phyloP scores from a whole-genome alignment of 2,113 vertebrate species.

The Heterotilapia buettikoferi region DNA sequence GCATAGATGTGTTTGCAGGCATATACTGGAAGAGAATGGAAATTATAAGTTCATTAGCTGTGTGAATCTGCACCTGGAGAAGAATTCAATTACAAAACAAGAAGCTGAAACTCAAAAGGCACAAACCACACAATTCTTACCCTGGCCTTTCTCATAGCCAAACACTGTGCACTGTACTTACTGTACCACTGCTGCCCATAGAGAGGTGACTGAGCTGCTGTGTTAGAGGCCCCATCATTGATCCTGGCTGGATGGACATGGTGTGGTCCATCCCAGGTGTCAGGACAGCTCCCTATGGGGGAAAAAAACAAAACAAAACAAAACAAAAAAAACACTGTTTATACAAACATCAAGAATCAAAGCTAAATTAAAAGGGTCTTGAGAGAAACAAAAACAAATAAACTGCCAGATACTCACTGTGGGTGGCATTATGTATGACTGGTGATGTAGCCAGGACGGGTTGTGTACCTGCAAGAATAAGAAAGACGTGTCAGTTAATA shows the following conservation, averaged over 20 bases:
- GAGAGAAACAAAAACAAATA: neutral
- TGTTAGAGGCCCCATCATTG: slow-evolving; percentile 83
- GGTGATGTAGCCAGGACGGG: slow-evolving; percentile 87
- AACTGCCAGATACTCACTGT: slow-evolving; percentile 75
- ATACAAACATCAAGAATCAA: neutral
- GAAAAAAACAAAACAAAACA: neutral
- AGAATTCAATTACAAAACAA: neutral
- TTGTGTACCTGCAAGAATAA: slow-evolving; percentile 76
- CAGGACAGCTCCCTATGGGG: slow-evolving; percentile 79
- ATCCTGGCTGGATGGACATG: slow-evolving; percentile 85
- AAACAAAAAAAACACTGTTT: neutral
- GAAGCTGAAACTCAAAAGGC: neutral
- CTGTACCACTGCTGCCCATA: slow-evolving; percentile 80
- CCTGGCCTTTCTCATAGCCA: neutral
- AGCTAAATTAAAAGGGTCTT: neutral
- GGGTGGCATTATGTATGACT: slow-evolving; percentile 89
- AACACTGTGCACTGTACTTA: slow-evolving; percentile 50
- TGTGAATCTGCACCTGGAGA: neutral
- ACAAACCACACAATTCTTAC: fast-evolving
- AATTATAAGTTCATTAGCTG: neutral
- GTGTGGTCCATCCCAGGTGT: slow-evolving; percentile 85
- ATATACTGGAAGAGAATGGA: slow-evolving; percentile 71
- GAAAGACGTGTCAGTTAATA: neutral
- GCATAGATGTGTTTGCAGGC: slow-evolving; percentile 82
- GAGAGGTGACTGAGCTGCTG: slow-evolving; percentile 90